Evolutionary conservation across 2,797 vertebrate genomes (phyloP).

Genomic region (Tapera naevia): DNA sequence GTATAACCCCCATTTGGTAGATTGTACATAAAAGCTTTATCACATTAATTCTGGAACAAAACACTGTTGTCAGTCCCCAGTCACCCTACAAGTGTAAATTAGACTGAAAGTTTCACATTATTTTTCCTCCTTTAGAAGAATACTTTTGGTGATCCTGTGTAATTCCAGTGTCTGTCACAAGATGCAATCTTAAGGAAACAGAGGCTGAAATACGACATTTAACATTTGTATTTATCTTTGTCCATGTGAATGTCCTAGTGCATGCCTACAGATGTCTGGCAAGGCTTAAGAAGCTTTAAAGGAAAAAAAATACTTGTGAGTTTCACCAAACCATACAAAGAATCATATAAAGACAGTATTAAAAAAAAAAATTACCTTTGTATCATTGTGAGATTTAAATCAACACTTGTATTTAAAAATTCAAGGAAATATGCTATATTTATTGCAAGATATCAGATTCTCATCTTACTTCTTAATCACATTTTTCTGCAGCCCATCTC

Average conservation of each 20-base stretch:
- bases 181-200: neutral
- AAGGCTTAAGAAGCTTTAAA: neutral
- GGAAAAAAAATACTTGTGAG: neutral
- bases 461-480: neutral
- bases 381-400: conserved; percentile 21
- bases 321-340: neutral
- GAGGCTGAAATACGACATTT: neutral
- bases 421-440: neutral
- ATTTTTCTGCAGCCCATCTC: neutral
- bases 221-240: neutral
- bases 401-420: conserved; percentile 4
- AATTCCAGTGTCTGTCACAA: neutral
- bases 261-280: neutral
- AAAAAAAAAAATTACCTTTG: conserved; percentile 23
- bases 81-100: neutral
- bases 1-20: neutral
- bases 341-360: neutral
- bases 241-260: neutral
- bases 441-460: neutral
- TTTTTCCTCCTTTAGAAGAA: neutral
- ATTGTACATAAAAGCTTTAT: neutral
- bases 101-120: neutral
- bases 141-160: neutral
- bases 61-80: neutral
- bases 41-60: neutral